Conservation (phyloP, 2,113 vertebrate genomes). For the Meles meles region DNA sequence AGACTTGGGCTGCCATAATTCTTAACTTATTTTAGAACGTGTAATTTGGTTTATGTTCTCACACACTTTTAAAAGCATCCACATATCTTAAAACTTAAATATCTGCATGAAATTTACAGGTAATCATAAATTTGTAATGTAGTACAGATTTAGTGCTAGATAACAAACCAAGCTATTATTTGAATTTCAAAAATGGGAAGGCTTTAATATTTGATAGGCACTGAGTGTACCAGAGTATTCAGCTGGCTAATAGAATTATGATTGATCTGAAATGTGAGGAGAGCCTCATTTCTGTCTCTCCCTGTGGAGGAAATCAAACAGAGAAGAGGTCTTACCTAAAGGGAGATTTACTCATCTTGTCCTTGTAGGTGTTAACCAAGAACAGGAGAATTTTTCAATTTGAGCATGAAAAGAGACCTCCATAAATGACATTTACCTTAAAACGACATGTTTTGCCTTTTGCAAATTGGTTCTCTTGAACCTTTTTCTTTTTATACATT, state of each 20-base stretch:
- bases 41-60: conserved; percentile 7
- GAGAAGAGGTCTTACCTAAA: neutral
- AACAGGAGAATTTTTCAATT: neutral
- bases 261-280: neutral
- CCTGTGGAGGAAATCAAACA: no score
- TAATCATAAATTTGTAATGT: conserved; percentile 49
- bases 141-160: conserved; percentile 8
- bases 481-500: neutral
- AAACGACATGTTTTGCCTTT: neutral
- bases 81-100: conserved; percentile 50
- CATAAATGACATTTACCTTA: neutral
- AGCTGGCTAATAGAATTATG: neutral
- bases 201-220: conserved; percentile 9
- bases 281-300: neutral
- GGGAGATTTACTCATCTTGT: neutral
- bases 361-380: neutral
- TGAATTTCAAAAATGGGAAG: conserved; percentile 29
- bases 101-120: conserved; percentile 19
- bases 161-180: conserved; percentile 12
- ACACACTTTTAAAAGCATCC: neutral
- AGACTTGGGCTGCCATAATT: neutral
- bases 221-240: neutral
- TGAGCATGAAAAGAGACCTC: neutral
- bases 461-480: neutral
- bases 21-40: neutral